phyloP scores from a whole-genome alignment of 2,888 invertebrate species.

The Xestoiulus laeticollis region DNA sequence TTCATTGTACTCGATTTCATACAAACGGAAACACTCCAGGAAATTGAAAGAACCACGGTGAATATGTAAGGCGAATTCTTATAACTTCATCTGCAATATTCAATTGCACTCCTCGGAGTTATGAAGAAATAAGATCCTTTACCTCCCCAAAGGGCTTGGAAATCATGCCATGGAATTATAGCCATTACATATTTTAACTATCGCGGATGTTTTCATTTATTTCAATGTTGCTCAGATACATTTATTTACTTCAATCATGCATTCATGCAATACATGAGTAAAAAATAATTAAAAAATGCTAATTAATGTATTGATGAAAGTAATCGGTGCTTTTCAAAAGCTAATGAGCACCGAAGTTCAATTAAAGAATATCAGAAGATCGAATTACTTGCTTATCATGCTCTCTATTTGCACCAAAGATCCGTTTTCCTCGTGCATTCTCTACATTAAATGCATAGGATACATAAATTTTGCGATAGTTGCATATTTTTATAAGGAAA shows the following conservation, averaged over 20 bases:
- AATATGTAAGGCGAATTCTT: constrained; percentile 12
- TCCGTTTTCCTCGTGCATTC: no score
- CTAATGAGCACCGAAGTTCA: no score
- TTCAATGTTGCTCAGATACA: neutral
- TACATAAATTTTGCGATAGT: no score
- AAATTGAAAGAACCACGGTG: neutral
- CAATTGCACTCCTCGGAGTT: neutral
- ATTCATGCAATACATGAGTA: no score
- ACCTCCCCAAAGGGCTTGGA: neutral
- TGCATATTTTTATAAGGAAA: no score
- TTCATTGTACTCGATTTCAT: neutral
- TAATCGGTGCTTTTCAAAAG: no score
- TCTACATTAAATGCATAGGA: no score
- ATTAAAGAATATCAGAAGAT: no score
- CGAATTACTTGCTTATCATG: no score
- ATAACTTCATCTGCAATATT: neutral
- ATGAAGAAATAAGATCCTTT: neutral
- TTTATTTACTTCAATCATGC: neutral
- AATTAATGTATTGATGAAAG: no score
- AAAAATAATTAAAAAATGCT: no score
- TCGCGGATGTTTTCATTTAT: neutral
- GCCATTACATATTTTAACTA: neutral
- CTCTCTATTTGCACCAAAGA: no score
- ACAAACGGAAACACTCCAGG: neutral
- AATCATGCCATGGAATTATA: neutral